Percentiles rank a stretch among this genome's conserved stretches.
Conservation (phyloP, 1,140 invertebrate species). For the Drosophila triauraria region DNA sequence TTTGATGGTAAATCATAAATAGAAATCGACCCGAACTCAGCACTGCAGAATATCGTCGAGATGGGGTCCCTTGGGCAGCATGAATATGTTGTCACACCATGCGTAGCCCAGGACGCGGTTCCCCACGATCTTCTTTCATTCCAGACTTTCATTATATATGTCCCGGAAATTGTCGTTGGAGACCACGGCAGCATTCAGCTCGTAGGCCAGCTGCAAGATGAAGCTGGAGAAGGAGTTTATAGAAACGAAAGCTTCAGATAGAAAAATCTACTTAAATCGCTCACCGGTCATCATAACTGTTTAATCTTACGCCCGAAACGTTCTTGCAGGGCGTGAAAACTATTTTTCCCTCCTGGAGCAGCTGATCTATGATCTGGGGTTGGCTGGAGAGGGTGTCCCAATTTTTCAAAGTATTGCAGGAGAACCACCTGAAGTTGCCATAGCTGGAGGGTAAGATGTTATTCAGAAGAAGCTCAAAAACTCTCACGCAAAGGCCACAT, state of each 20-base stretch:
- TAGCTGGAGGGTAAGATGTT: constrained; percentile 53
- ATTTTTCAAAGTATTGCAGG: constrained; percentile 91
- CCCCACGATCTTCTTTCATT: constrained; percentile 88
- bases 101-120: constrained; percentile 89
- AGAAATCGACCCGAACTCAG: neutral
- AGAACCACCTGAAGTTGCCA: constrained; percentile 87
- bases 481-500: constrained; percentile 95
- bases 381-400: constrained; percentile 90
- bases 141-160: constrained; percentile 90
- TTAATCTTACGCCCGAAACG: constrained; percentile 89
- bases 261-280: neutral
- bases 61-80: constrained; percentile 94
- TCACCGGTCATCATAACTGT: constrained; percentile 94
- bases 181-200: constrained; percentile 93
- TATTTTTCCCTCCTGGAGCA: constrained; percentile 90
- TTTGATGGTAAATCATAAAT: neutral
- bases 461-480: neutral
- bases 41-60: constrained; percentile 91
- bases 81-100: constrained; percentile 91
- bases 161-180: constrained; percentile 96
- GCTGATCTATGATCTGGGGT: constrained; percentile 89
- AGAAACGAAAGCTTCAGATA: neutral
- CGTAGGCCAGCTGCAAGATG: constrained; percentile 94
- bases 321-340: constrained; percentile 95
- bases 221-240: constrained; percentile 86